Percentiles rank a stretch among this genome's conserved stretches.
Evolutionary conservation across 2,797 vertebrate genomes (phyloP).

Genomic region (Tauraco hartlaubi): DNA sequence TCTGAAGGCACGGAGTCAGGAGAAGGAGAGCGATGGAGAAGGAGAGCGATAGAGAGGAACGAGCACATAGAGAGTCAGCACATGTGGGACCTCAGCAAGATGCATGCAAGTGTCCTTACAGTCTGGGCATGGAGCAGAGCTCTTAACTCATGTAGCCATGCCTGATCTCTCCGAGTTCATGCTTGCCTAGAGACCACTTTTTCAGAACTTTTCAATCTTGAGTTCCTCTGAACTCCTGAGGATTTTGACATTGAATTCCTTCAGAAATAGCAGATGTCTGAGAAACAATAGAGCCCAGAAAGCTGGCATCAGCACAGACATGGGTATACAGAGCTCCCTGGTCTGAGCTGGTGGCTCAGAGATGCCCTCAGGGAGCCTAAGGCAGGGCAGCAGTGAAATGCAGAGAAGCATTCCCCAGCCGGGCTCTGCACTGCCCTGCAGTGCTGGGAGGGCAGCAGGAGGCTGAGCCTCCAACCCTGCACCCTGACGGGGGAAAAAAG

Average conservation of each 20-base stretch:
- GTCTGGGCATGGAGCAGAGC: neutral
- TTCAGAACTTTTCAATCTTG: neutral
- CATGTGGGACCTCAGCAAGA: neutral
- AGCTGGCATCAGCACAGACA: too few species aligned
- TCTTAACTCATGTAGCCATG: neutral
- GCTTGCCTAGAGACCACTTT: neutral
- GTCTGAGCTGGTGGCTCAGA: neutral
- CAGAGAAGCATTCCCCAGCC: neutral
- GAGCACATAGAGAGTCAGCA: neutral
- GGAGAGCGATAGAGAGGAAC: neutral
- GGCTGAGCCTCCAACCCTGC: neutral
- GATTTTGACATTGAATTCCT: neutral
- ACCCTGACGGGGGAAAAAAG: neutral
- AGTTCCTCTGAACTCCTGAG: neutral
- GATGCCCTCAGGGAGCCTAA: neutral
- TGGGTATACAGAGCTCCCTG: neutral
- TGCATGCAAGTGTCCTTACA: fast-evolving
- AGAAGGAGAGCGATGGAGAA: neutral
- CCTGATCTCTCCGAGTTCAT: fast-evolving
- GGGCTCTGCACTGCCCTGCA: neutral
- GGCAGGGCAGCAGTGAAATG: neutral
- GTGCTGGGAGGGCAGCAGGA: neutral
- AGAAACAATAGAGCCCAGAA: neutral
- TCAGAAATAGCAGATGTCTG: neutral
- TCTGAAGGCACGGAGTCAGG: neutral